phyloP scores from a whole-genome alignment of 2,888 invertebrate species.

The Drosophila prolongata region DNA sequence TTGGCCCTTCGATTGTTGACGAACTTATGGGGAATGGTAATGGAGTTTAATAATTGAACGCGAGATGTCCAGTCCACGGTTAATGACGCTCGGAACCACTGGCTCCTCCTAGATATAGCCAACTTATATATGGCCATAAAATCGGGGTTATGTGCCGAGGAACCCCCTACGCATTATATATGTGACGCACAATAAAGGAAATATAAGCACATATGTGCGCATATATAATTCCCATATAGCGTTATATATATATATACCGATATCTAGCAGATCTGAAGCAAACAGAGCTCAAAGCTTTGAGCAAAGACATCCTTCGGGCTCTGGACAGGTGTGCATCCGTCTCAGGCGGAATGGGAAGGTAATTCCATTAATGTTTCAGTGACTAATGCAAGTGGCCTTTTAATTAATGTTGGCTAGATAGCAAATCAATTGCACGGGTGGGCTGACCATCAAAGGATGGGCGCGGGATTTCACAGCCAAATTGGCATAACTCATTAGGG shows the following conservation, averaged over 20 bases:
- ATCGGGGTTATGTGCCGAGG: background rate
- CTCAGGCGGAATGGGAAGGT: background rate
- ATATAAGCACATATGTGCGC: conserved; percentile 5
- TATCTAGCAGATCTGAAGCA: conserved; percentile 19
- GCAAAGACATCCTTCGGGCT: conserved; percentile 13
- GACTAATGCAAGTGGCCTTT: conserved; percentile 28
- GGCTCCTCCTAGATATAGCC: background rate
- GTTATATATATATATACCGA: conserved; percentile 10
- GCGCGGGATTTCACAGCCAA: background rate
- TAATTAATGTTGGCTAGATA: conserved; percentile 32
- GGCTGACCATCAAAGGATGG: background rate
- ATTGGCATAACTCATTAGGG: background rate
- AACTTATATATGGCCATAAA: background rate
- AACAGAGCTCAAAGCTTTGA: conserved; percentile 5
- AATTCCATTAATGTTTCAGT: conserved; percentile 48
- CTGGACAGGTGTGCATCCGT: conserved; percentile 10
- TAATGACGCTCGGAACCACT: conserved; percentile 24
- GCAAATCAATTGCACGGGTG: conserved; percentile 1
- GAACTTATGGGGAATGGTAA: conserved; percentile 6
- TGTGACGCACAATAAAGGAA: conserved; percentile 3
- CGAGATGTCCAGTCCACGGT: conserved; percentile 4
- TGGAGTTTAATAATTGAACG: conserved; percentile 30
- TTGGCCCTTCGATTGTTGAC: conserved; percentile 14
- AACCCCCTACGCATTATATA: background rate
- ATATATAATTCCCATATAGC: conserved; percentile 11